phyloP scores from a whole-genome alignment of 2,888 invertebrate genomes.

The Xiphydria camelus region DNA sequence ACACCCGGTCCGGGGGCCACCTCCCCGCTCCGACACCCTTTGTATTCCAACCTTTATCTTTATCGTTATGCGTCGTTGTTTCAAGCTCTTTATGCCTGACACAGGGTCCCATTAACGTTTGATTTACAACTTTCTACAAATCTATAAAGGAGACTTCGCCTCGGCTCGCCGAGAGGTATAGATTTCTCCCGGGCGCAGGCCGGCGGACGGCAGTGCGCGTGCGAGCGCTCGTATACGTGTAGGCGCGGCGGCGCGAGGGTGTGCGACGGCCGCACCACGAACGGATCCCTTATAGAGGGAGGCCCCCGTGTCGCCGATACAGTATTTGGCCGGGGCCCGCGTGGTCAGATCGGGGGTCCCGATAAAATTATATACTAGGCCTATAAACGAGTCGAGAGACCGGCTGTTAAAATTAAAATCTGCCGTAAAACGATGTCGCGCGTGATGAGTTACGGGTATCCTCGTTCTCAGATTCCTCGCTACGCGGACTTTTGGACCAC shows the following conservation, averaged over 20 bases:
- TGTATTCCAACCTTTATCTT: slow-evolving; percentile 45
- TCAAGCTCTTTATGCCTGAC: slow-evolving; percentile 54
- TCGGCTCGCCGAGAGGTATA: slow-evolving; percentile 18
- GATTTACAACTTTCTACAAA: slow-evolving; percentile 57
- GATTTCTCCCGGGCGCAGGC: background rate
- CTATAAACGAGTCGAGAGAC: slow-evolving; percentile 48
- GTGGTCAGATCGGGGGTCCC: slow-evolving; percentile 49
- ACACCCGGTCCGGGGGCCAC: no score
- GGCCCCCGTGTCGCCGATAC: slow-evolving; percentile 25
- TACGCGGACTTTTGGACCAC: slow-evolving; percentile 3
- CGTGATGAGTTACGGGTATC: slow-evolving; percentile 38
- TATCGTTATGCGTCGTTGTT: slow-evolving; percentile 56
- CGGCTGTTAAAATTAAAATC: slow-evolving; percentile 54
- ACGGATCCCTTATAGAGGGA: no score
- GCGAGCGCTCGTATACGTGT: background rate
- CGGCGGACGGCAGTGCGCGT: background rate
- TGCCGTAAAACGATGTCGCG: slow-evolving; percentile 42
- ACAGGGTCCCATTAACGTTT: slow-evolving; percentile 55
- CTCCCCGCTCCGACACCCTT: no score
- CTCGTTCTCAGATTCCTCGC: slow-evolving; percentile 1
- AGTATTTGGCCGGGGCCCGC: slow-evolving; percentile 43
- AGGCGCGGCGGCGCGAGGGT: no score
- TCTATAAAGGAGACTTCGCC: slow-evolving; percentile 51
- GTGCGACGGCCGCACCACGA: no score
- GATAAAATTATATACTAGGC: slow-evolving; percentile 54